Evolutionary conservation across 2,797 vertebrate species (phyloP), one percentile per base, ranked within the genome.

Genomic region (Glyptemys insculpta): DNA sequence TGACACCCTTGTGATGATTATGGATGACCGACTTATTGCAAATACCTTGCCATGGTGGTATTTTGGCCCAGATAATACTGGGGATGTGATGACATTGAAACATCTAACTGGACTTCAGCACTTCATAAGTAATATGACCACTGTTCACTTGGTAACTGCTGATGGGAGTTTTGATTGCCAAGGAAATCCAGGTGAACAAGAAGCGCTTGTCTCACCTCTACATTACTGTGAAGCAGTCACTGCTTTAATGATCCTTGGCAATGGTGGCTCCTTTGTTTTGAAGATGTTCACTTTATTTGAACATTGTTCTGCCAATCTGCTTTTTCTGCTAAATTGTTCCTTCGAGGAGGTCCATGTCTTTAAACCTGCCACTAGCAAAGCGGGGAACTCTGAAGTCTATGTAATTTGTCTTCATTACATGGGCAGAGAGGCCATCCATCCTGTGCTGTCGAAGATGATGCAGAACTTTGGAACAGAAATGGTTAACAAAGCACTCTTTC

Each of bases 111-210:
- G 99, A 62, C 98, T 99, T 96, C 98, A 98, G 96, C 91, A 34
- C 6, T 99, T 99, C 65, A 97, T 99, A 34, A 98, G 98, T 3
- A 98, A 97, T 95, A 98, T 99, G 99, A 94, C 81, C 12, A 81
- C 97, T 0, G 96, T 99, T 37, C 99, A 99, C 95, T 83, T 99
- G 97, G 98, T 99, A 88, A 99, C 99, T 1, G 99, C 99, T 12
- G 99, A 99, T 79, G 99, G 99, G 29, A 99, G 99, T 94, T 99
- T 99, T 87, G 99, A 99, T 97, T 99, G 99, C 96, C 99, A 99
- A 97, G 99, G 99, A 83, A 99, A 99, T 80, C 99, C 99, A 0
- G 99, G 99, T 0, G 99, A 99, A 95, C 99, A 99, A 98, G 99
- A 99, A 97, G 97, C 99, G 1, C 98, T 99, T 0, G 99, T 99